Conservation (phyloP, 2,797 vertebrate genomes). For the Macropus fuliginosus region DNA sequence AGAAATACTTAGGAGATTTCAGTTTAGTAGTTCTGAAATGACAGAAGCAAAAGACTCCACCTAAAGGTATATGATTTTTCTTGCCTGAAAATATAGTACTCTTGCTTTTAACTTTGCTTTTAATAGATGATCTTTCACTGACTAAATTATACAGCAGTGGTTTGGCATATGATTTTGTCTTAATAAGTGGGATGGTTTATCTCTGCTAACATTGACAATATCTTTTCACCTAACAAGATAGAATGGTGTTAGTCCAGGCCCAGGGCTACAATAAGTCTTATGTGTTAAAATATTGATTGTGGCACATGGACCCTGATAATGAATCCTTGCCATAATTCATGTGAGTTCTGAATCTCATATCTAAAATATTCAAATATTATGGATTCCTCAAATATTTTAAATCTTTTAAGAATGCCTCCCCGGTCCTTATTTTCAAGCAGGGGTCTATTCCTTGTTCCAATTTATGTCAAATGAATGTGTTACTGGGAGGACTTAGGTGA, state of each 20-base stretch:
- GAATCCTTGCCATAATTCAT: not conserved
- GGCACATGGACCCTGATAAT: slow-evolving; percentile 5
- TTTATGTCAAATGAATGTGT: not conserved
- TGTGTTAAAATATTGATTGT: slow-evolving; percentile 34
- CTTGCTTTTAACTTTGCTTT: not conserved
- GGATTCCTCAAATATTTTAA: not conserved
- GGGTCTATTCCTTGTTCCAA: slow-evolving; percentile 28
- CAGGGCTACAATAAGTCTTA: not conserved
- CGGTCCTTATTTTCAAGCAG: slow-evolving; percentile 6
- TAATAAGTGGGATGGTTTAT: not conserved
- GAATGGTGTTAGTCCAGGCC: not conserved
- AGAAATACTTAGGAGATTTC: slow-evolving; percentile 42
- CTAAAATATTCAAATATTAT: not conserved
- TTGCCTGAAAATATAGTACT: not conserved
- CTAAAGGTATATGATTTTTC: not conserved
- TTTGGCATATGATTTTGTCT: not conserved
- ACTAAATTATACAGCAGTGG: not conserved
- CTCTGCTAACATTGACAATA: not conserved
- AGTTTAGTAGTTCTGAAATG: slow-evolving; percentile 14
- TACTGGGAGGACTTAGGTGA: not conserved
- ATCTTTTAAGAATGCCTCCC: slow-evolving; percentile 21
- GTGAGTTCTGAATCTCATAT: not conserved
- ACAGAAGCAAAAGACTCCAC: not conserved
- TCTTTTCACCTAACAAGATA: not conserved
- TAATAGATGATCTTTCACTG: not conserved